Conservation (phyloP, 1,140 invertebrate genomes). For the Heliconius hermathena region DNA sequence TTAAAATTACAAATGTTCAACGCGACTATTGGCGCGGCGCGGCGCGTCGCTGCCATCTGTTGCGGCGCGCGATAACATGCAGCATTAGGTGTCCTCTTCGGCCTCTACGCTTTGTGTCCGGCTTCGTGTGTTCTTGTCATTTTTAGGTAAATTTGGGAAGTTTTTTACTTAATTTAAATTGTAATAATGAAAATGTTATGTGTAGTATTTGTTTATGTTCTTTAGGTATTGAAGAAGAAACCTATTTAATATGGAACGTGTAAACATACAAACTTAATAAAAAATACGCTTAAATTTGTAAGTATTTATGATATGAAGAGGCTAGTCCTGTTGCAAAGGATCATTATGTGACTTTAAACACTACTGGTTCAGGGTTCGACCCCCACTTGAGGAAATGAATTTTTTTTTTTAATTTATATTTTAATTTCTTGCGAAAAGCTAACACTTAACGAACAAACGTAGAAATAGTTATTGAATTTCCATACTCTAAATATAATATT, state of each 20-base stretch:
- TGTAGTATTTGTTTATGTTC: no score
- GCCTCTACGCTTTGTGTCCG: slow-evolving; percentile 6
- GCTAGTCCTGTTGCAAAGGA: no score
- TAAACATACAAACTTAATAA: no score
- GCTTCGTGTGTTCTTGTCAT: background rate
- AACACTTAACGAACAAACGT: background rate
- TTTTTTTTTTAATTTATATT: no score
- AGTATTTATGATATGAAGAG: no score
- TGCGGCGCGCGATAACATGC: slow-evolving; percentile 72
- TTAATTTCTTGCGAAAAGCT: no score
- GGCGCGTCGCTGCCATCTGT: slow-evolving; percentile 76
- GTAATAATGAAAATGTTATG: background rate
- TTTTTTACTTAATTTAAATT: background rate
- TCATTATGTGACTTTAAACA: no score
- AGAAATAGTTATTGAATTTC: background rate
- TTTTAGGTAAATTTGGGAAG: background rate
- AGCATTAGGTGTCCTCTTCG: slow-evolving; percentile 64
- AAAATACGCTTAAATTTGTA: no score
- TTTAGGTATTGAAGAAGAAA: no score
- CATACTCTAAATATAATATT: slow-evolving; percentile 11
- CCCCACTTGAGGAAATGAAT: no score
- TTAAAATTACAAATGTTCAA: slow-evolving; percentile 80
- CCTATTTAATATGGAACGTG: no score
- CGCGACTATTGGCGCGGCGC: slow-evolving; percentile 73
- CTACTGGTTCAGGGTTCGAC: no score